Base-by-base conservation (phyloP, 2,797 vertebrate species). In the Thamnophis elegans region DNA sequence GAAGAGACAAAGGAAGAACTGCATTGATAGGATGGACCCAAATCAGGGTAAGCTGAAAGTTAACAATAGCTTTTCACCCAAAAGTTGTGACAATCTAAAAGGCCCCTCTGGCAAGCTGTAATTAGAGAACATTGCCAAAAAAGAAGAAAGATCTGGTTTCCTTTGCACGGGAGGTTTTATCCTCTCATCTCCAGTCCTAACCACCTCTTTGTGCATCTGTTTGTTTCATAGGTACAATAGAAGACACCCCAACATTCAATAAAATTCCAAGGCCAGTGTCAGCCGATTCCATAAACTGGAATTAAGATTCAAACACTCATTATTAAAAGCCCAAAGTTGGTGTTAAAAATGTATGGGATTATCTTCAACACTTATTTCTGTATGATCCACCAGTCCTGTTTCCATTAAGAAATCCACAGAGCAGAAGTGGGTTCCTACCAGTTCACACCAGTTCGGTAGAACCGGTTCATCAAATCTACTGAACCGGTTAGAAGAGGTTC, bases 21-120 rank as follows among this genome's bases (percentile, higher is more conserved):
- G 5, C 14, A 55, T 55, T n/a, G 26, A 14, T 62, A 55, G 8
- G 25, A 36, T n/a, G n/a, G 59, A 58, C 36, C 62, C 68, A 90
- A 92, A 85, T 11, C 20, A 28, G 65, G 56, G 56, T 56, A 87
- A 88, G 86, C 89, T 42, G 53, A 36, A 82, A 88, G 68, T 88
- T 90, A 92, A 93, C 91, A 93, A 88, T 68, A 88, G 89, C 58
- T 90, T 62, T 88, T 92, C 53, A 36, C 51, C 20, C 47, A 62
- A 62, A 90, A 20, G 90, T 20, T 82, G 85, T 90, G 91, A 90
- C 91, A 88, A 56, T 82, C 32, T 85, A 53, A 92, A 51, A 11
- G 12, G 65, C 20, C n/a, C 85, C 89, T 54, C n/a, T 9, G 14
- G 73, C 89, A 89, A 65, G 53, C 68, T 85, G 28, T 90, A 92